phyloP scores from a whole-genome alignment of 2,113 vertebrate genomes.

The Peromyscus californicus region DNA sequence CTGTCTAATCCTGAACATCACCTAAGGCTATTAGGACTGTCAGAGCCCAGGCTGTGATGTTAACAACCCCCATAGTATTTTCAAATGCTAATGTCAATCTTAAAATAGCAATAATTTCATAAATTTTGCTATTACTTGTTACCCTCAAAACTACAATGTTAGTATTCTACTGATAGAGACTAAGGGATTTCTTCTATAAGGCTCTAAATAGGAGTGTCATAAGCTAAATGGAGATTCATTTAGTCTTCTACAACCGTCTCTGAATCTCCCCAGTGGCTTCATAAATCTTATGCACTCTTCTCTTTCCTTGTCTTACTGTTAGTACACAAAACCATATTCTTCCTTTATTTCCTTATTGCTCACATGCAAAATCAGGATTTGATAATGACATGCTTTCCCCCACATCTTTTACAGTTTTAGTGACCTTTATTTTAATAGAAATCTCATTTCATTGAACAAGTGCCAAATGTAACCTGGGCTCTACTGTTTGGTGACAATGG shows the following conservation, averaged over 20 bases:
- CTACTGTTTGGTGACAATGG: fast-evolving
- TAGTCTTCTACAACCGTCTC: neutral
- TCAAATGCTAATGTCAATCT: neutral
- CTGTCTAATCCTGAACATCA: neutral
- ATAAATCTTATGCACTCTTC: neutral
- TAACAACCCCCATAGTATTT: neutral
- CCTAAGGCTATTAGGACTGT: neutral
- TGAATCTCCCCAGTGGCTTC: neutral
- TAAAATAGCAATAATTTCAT: neutral
- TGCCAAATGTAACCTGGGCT: neutral
- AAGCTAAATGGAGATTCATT: neutral
- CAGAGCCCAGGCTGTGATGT: neutral
- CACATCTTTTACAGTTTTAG: neutral
- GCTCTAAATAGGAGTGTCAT: neutral
- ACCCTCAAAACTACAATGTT: neutral
- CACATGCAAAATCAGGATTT: neutral
- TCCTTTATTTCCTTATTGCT: neutral
- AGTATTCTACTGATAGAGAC: too few relatives aligned
- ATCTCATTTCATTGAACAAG: neutral
- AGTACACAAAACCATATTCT: neutral
- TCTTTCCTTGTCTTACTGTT: neutral
- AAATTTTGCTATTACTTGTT: neutral
- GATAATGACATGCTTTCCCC: neutral
- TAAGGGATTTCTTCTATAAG: neutral
- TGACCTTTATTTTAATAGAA: neutral